Evolutionary conservation across 2,888 invertebrate genomes (phyloP), one percentile per base, ranked within the genome.

Genomic region (Camponotus fellah): DNA sequence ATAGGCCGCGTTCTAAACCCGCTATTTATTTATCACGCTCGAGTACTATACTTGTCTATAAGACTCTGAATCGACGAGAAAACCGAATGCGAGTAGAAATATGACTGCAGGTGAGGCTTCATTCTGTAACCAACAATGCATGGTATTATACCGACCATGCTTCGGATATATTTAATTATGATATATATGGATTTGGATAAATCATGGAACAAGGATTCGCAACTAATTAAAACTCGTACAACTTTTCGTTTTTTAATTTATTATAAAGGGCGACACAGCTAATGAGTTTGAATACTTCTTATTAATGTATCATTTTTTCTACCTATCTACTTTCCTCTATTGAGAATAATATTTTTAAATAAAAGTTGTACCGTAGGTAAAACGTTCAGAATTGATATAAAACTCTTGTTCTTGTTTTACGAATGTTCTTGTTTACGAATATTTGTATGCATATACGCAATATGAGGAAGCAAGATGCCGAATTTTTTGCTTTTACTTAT

Each of bases 1-100:
- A 2, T 53, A 94, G 94, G 93, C 93, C 95, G 95, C 94, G 95
- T 93, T 94, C 92, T 94, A 94, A 95, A 94, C 93, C 94, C 94
- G 94, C 86, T 87, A 86, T 85, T 87, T 85, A 83, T 89, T 86
- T 84, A 2, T 87, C 88, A 80, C 85, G 85, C 83, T 86, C 89
- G 76, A 89, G 85, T 87, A 87, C 85, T 85, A 86, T 83, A 87
- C 85, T 91, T 91, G 88, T 46, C 86, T 84, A 87, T 92, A 92
- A 86, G 88, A 84, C 89, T 85, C 90, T 86, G 91, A 91, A 90
- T 89, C 93, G 87, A 92, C 93, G 92, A 93, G 91, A 92, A 92
- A 92, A 92, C 92, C 84, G 92, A 93, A 92, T 92, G 90, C 93
- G 92, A 92, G 93, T 93, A 92, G 91, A 92, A 92, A 88, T 92